Conservation (phyloP, 2,113 vertebrate species). For the Willisornis vidua region DNA sequence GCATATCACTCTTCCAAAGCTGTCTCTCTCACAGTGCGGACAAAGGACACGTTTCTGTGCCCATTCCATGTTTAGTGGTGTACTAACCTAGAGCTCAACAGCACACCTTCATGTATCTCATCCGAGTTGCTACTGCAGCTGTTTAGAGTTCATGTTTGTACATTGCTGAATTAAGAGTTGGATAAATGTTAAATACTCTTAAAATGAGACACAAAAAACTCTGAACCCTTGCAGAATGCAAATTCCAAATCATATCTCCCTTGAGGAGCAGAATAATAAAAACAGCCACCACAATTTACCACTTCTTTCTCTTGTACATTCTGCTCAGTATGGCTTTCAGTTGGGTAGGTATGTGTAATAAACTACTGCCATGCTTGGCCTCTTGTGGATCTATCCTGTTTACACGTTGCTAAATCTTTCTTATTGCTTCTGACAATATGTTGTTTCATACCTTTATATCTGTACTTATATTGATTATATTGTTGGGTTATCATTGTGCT, state of each 20-base stretch:
- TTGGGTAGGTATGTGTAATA: slow-evolving; percentile 23
- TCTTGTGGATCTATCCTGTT: slow-evolving; percentile 59
- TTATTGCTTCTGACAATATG: slow-evolving; percentile 61
- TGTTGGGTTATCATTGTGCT: slow-evolving; percentile 12
- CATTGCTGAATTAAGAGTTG: background rate
- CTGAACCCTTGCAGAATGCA: background rate
- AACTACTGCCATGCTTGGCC: slow-evolving; percentile 15
- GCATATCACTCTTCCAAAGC: background rate
- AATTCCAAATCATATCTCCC: background rate
- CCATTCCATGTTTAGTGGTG: background rate
- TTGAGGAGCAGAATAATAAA: slow-evolving; percentile 36
- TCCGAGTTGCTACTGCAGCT: slow-evolving; percentile 4
- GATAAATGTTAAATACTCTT: slow-evolving; percentile 11
- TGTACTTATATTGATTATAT: slow-evolving; percentile 32
- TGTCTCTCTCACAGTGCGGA: background rate
- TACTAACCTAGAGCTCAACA: background rate
- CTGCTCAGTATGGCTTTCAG: slow-evolving; percentile 11
- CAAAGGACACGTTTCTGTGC: background rate
- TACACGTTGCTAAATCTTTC: slow-evolving; percentile 46
- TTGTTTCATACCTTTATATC: slow-evolving; percentile 54
- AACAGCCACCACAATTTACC: slow-evolving; percentile 25
- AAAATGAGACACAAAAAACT: background rate
- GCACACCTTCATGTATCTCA: background rate
- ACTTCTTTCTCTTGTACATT: slow-evolving; percentile 43
- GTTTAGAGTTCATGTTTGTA: background rate